Percentiles rank a stretch among this genome's conserved stretches.
These are phyloP conservation scores for Pelusios castaneus DNA, from an alignment of 2,113 vertebrate genomes.

Conservation along the genomic window DNA sequence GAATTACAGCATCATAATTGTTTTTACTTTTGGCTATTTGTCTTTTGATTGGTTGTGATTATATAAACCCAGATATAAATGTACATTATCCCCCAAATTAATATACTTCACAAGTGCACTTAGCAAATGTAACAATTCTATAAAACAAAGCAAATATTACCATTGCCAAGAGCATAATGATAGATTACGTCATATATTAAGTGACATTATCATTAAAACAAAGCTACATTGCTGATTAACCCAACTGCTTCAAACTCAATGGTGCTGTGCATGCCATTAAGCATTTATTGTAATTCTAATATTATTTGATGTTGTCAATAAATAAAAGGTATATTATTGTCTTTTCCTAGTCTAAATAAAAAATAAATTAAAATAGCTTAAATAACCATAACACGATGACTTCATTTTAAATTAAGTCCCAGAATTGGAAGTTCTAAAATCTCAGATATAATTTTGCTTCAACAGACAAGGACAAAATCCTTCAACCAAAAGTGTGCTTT, in stretches of 20 bases:
- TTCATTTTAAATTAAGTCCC: neutral
- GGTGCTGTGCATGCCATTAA: neutral
- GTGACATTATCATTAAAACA: fast-evolving
- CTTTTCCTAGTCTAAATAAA: neutral
- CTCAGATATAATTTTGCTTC: neutral
- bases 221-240: neutral
- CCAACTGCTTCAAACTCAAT: neutral
- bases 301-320: fast-evolving
- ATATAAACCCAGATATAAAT: neutral
- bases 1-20: neutral
- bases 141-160: neutral
- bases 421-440: neutral
- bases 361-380: neutral
- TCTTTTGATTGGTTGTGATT: neutral
- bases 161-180: neutral
- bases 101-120: neutral
- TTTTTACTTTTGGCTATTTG: neutral
- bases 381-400: neutral
- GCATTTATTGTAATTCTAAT: fast-evolving
- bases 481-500: neutral
- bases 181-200: neutral
- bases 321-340: neutral
- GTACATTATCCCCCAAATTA: neutral
- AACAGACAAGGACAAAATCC: neutral
- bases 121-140: neutral